Percentiles rank a stretch among this genome's conserved stretches.
Evolutionary conservation across 2,113 vertebrate genomes (phyloP).

Genomic region (Emydura subglobosa): DNA sequence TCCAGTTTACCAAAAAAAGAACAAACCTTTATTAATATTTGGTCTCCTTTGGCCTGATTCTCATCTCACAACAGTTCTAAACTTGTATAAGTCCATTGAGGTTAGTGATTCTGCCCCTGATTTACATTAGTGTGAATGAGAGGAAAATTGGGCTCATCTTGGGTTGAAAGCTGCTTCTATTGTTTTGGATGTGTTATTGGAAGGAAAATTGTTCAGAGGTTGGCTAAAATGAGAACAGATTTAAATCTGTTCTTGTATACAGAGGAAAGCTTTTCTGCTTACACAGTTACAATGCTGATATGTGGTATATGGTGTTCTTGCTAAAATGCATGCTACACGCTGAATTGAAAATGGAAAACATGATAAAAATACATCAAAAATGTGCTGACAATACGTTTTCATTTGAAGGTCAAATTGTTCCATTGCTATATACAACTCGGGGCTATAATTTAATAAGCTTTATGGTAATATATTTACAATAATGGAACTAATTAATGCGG

Average conservation of each 20-base stretch:
- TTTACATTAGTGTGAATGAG: background rate
- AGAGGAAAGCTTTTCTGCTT: constrained; percentile 36
- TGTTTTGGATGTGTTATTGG: background rate
- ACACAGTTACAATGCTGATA: background rate
- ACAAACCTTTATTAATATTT: background rate
- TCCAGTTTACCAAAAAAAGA: background rate
- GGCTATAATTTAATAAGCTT: background rate
- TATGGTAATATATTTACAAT: background rate
- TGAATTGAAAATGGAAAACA: constrained; percentile 14
- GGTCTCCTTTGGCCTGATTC: background rate
- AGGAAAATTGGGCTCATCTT: background rate
- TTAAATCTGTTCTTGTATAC: constrained; percentile 7
- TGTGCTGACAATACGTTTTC: constrained; percentile 24
- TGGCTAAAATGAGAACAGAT: background rate
- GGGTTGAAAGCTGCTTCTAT: background rate
- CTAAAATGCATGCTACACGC: constrained; percentile 19
- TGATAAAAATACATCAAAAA: background rate
- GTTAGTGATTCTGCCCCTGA: background rate
- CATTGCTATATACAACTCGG: background rate
- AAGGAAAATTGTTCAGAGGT: background rate
- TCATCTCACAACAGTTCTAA: background rate
- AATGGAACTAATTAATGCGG: background rate
- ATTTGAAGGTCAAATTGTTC: constrained; percentile 21
- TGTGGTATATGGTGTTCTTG: background rate
- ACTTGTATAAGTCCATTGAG: background rate